Evolutionary conservation across 1,140 invertebrate genomes (phyloP).

Genomic region (Drosophila pectinifera): DNA sequence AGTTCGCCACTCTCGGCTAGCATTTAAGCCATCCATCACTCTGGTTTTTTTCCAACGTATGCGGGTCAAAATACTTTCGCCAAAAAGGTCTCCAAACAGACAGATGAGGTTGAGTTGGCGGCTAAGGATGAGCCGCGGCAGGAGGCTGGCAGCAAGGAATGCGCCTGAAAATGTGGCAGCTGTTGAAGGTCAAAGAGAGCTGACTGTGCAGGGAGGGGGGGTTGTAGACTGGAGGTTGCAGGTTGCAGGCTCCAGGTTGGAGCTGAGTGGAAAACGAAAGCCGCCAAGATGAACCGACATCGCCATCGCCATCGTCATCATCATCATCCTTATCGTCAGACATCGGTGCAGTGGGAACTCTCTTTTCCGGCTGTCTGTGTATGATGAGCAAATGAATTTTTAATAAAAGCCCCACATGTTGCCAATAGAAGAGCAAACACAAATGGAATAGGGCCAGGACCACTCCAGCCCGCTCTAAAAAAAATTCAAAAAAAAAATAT

Average conservation of each 20-base stretch:
- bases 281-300: slow-evolving; percentile 40
- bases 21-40: slow-evolving; percentile 62
- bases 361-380: slow-evolving; percentile 35
- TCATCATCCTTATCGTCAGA: slow-evolving; percentile 49
- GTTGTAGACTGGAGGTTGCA: neutral
- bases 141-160: slow-evolving; percentile 33
- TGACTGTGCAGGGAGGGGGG: slow-evolving; percentile 3
- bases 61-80: slow-evolving; percentile 70
- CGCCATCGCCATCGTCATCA: slow-evolving; percentile 19
- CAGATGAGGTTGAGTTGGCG: neutral
- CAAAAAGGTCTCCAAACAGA: slow-evolving; percentile 45
- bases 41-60: slow-evolving; percentile 36
- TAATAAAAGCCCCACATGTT: slow-evolving; percentile 83
- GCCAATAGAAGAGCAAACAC: slow-evolving; percentile 80
- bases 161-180: slow-evolving; percentile 68
- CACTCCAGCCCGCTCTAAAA: neutral
- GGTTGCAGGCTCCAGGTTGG: neutral
- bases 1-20: slow-evolving; percentile 1
- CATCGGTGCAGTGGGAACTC: slow-evolving; percentile 30
- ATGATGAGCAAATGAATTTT: slow-evolving; percentile 82
- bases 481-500: neutral
- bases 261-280: slow-evolving; percentile 22
- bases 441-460: slow-evolving; percentile 51
- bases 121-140: neutral
- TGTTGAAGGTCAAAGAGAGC: slow-evolving; percentile 73